phyloP scores from a whole-genome alignment of 2,888 invertebrate species.

The Archips crataeganus region DNA sequence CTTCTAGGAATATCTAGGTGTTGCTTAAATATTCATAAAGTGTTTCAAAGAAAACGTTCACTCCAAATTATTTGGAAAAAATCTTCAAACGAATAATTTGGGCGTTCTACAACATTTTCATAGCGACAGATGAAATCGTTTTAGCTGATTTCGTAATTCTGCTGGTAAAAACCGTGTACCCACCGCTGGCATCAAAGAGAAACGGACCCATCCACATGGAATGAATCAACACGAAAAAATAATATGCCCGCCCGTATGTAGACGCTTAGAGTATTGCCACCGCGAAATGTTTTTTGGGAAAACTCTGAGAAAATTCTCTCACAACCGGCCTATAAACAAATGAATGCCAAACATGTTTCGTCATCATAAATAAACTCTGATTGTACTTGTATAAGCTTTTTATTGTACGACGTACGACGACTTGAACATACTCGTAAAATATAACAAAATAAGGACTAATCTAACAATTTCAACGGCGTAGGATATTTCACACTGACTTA shows the following conservation, averaged over 20 bases:
- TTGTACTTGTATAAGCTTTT: background rate
- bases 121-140: constrained; percentile 55
- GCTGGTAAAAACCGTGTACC: constrained; percentile 48
- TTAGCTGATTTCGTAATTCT: constrained; percentile 46
- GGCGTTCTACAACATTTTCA: constrained; percentile 45
- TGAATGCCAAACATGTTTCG: background rate
- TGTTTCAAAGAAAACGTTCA: constrained; percentile 41
- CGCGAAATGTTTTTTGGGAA: constrained; percentile 14
- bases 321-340: constrained; percentile 5
- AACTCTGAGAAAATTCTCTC: constrained; percentile 15
- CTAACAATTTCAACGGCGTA: no score
- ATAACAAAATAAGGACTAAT: no score
- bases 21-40: constrained; percentile 40
- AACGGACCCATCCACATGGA: constrained; percentile 69
- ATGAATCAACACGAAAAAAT: constrained; percentile 77
- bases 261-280: constrained; percentile 63
- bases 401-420: no score
- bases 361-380: background rate
- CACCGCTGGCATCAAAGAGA: constrained; percentile 65
- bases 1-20: constrained; percentile 35
- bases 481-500: no score
- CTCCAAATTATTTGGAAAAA: constrained; percentile 44
- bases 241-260: constrained; percentile 73
- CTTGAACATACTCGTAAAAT: no score
- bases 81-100: constrained; percentile 49